Evolutionary conservation across 2,113 vertebrate genomes (phyloP).

Genomic region (Gymnogyps californianus): DNA sequence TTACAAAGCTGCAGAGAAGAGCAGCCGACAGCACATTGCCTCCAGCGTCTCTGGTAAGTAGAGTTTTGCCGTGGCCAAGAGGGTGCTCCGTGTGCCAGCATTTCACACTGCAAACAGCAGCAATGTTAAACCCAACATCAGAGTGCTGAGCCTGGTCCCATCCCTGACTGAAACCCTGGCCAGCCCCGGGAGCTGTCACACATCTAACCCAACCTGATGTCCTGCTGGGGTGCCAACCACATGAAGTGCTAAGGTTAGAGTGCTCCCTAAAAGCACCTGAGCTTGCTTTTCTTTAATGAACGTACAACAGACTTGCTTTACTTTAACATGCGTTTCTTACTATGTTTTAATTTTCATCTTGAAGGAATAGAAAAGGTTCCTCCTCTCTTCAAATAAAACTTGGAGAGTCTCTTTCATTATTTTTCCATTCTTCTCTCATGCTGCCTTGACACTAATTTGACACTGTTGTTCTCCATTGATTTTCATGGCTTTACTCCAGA

Average conservation of each 20-base stretch:
- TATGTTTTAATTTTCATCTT: neutral
- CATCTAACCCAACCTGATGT: accelerated
- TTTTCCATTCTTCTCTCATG: neutral
- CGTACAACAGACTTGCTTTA: neutral
- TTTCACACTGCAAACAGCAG: neutral
- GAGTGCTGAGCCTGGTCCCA: neutral
- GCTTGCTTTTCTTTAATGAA: neutral
- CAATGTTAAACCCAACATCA: neutral
- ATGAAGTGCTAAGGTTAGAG: neutral
- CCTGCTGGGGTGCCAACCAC: neutral
- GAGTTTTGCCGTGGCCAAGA: neutral
- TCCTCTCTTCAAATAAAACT: neutral
- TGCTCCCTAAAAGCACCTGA: neutral
- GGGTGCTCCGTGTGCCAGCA: neutral
- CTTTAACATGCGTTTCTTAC: neutral
- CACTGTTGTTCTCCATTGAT: neutral
- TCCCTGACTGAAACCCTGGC: neutral
- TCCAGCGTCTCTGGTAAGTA: neutral
- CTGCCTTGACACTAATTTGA: neutral
- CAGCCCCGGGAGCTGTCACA: neutral
- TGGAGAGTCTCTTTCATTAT: neutral
- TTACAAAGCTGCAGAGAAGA: neutral
- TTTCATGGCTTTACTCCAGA: neutral
- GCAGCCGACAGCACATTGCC: neutral
- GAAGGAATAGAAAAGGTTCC: neutral